These are phyloP conservation scores for Saxicola maurus DNA, from an alignment of 2,797 vertebrate species.

Conservation along the genomic window DNA sequence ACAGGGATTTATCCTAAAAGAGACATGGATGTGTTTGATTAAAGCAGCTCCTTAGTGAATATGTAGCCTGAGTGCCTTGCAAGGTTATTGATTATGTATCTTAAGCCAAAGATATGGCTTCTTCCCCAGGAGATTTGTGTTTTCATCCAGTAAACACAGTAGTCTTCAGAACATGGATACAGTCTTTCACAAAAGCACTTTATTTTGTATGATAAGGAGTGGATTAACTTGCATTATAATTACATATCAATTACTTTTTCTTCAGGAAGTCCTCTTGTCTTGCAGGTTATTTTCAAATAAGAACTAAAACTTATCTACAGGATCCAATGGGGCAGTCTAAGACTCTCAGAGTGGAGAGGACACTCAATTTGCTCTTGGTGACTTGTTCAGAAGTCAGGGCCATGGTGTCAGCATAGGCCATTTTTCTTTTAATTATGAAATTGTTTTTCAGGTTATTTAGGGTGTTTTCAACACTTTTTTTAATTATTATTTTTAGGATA, in stretches of 20 bases:
- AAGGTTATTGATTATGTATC: constrained; percentile 52
- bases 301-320: background rate
- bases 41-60: constrained; percentile 20
- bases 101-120: constrained; percentile 10
- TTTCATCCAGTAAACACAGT: background rate
- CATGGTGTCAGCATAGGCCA: background rate
- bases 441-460: background rate
- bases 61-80: constrained; percentile 17
- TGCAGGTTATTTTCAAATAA: background rate
- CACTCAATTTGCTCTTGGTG: background rate
- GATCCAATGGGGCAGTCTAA: background rate
- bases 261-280: background rate
- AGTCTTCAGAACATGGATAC: background rate
- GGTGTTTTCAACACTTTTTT: rapidly evolving
- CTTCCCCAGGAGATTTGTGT: background rate
- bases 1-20: constrained; percentile 32
- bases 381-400: background rate
- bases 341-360: background rate
- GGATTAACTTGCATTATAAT: constrained; percentile 13
- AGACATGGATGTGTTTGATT: constrained; percentile 42
- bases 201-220: background rate
- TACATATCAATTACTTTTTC: background rate
- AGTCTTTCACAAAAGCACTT: background rate
- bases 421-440: background rate
- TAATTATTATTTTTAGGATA: background rate